phyloP scores from a whole-genome alignment of 2,113 vertebrate species.

The Ptilorrhoa leucosticta region DNA sequence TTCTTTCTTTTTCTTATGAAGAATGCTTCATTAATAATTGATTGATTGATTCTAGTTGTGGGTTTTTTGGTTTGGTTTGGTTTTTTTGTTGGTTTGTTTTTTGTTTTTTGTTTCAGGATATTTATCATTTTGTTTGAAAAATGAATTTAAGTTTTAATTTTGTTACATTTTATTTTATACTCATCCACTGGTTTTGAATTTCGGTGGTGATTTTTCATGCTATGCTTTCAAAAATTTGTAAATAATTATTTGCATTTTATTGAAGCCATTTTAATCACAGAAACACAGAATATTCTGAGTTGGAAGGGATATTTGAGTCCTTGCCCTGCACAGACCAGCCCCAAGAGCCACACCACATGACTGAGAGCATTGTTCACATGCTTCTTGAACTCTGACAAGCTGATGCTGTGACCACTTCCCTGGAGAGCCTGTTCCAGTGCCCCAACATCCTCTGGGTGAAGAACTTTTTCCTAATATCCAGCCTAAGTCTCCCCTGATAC shows the following conservation, averaged over 20 bases:
- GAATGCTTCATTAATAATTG: neutral
- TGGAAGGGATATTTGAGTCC: neutral
- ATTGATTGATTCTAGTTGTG: neutral
- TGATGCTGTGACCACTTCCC: neutral
- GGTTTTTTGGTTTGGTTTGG: neutral
- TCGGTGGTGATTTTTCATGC: neutral
- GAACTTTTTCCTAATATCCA: rapidly evolving
- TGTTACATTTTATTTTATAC: neutral
- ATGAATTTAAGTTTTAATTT: neutral
- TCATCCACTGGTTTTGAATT: neutral
- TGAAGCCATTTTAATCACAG: neutral
- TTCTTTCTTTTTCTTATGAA: neutral
- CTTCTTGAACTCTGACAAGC: neutral
- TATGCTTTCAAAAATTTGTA: neutral
- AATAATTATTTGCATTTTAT: neutral
- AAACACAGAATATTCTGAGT: neutral
- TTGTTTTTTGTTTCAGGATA: neutral
- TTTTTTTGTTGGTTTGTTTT: neutral
- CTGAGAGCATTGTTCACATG: neutral
- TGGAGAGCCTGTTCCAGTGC: neutral
- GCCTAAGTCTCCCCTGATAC: neutral
- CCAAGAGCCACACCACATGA: neutral
- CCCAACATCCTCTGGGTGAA: rapidly evolving
- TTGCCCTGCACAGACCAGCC: neutral
- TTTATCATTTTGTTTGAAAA: neutral